Evolutionary conservation across 30 jellyfish, hydroid and myxozoan species (phyloP), one percentile per base, ranked within the genome.

Genomic region (Rhopilema esculentum): DNA sequence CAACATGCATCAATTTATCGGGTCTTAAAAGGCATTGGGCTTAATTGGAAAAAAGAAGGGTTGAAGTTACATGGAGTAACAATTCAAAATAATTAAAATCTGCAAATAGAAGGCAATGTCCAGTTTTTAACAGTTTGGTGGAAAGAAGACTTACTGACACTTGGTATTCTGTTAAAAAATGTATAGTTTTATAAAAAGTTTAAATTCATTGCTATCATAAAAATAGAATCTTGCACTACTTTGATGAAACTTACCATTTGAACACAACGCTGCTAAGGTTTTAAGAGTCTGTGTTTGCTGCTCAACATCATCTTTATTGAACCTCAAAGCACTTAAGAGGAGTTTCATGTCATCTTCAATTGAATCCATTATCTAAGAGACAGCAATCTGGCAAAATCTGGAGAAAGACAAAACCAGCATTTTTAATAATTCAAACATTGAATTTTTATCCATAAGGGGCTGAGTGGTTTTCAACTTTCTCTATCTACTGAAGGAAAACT

Each of bases 251-350:
- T 16, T 78, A 92, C 97, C 96, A 69, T 73, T 76, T n/a, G 51
- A 68, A 68, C 98, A 92, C 92, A 92, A 86, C 17, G 87, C 78
- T 24, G 98, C 93, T 30, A 92, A 61, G 22, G 94, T 72, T 49
- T 92, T 92, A 19, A 92, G 81, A 18, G 98, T 92, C 77, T 92
- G 97, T 18, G 65, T 66, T n/a, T 81, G 97, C 40, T 87, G 97
- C 19, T 63, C 89, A 27, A 65, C 28, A 75, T 92, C 98, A 72
- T 86, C 89, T 28, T 82, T 69, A 4, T 75, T 61, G 68, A 67
- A 82, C 25, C 76, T 23, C 76, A 92, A 51, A 16, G 98, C 80
- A 50, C 83, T 97, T 64, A 92, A 65, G 20, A 92, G 91, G 30
- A 93, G 69, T 23, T 53, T 57, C 93, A 92, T 92, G 57, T 92